These are phyloP conservation scores for Cheilosia vernalis DNA, from an alignment of 2,888 invertebrate species.

Conservation along the genomic window DNA sequence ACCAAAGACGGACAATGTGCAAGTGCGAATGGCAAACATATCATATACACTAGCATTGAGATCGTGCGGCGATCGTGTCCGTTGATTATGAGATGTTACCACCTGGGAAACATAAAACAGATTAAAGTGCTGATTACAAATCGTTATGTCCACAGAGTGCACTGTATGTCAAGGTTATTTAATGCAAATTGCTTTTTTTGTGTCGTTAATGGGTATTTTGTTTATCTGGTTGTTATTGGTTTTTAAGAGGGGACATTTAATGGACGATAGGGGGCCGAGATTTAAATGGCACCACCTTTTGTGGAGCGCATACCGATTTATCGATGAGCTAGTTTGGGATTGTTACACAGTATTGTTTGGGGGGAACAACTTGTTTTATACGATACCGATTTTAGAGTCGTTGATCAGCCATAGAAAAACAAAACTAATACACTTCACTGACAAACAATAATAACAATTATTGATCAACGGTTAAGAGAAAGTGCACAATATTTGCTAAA, in stretches of 20 bases:
- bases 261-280: neutral
- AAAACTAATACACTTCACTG: too few species aligned
- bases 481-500: too few species aligned
- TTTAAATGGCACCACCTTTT: too few species aligned
- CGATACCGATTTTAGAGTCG: too few species aligned
- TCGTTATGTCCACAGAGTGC: conserved; percentile 15
- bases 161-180: conserved; percentile 60
- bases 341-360: too few species aligned
- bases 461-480: too few species aligned
- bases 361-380: too few species aligned
- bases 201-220: neutral
- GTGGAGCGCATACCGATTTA: too few species aligned
- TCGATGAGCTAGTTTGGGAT: too few species aligned
- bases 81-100: conserved; percentile 54
- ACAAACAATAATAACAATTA: too few species aligned
- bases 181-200: conserved; percentile 33
- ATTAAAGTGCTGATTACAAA: conserved; percentile 58
- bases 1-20: conserved; percentile 45
- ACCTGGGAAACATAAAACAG: conserved; percentile 42
- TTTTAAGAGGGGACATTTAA: neutral
- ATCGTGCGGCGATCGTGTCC: conserved; percentile 37
- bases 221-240: neutral
- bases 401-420: too few species aligned
- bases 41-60: neutral
- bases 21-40: conserved; percentile 57